Base-by-base conservation (phyloP, 1,140 invertebrate genomes). In the Halictus rubicundus region DNA sequence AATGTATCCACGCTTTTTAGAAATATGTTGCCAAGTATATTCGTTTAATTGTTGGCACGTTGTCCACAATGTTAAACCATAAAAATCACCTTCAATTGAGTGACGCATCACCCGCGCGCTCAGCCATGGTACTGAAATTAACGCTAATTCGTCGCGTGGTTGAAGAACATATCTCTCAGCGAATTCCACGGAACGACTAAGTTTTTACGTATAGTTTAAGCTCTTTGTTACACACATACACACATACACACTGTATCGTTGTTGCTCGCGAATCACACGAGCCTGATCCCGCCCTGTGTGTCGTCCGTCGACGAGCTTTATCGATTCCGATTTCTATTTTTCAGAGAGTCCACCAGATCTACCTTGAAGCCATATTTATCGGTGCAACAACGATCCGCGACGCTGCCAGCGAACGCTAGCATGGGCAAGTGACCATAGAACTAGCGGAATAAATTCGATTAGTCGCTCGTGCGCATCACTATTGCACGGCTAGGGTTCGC, bases 321-420 rank as follows among this genome's bases (percentile, higher is more conserved):
- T 75, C 49, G 14, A 68, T 63, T 27, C 46, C 19, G 21, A 42
- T 68, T 76, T 71, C 37, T 27, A 7, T 60, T 66, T 85, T 86
- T 27, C 88, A 96, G 96, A 92, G 96, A 96, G 91, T 96, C 96
- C 2, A 96, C 96, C 88, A 94, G 95, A 87, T 96, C 96, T 77
- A 95, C 95, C 81, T 90, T 96, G 87, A 96, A 96, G 93, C 94
- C 95, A 84, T 96, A 95, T 89, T 93, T 96, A 92, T 95, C 94
- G 89, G 94, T 94, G 80, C 95, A 95, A 81, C 95, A 96, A 92
- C 94, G 95, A 90, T 96, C 95, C 82, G 95, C 95, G 57, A 96
- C 95, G 63, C 93, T 96, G 88, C 96, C 96, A 77, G 95, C 95
- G 61, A 96, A 95, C 89, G 95, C 95, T 60, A 93, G 93, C 79